A percentile compares a stretch with the other conserved stretches of the same genome.
Evolutionary conservation across 2,797 vertebrate species (phyloP).

Genomic region (Cacajao melanocephalus): DNA sequence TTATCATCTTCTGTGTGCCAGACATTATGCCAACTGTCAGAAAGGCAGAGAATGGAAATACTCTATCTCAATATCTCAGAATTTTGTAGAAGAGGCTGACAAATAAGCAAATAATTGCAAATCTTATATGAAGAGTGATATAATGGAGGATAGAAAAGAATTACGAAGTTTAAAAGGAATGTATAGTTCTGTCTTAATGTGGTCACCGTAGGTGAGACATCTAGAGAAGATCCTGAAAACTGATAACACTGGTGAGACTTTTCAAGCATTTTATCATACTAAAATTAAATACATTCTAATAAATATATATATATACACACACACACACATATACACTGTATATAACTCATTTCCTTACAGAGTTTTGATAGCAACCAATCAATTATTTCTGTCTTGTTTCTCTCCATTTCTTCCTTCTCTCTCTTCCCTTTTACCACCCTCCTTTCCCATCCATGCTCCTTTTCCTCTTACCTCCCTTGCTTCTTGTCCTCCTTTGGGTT

Average conservation of each 20-base stretch:
- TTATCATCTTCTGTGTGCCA: neutral
- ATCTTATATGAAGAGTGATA: neutral
- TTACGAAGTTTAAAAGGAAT: neutral
- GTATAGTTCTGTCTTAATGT: neutral
- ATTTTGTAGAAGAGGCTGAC: neutral
- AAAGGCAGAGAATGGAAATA: neutral
- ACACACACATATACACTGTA: neutral
- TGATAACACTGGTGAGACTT: neutral
- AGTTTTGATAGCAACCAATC: neutral
- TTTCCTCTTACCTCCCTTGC: neutral
- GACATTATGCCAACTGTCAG: neutral
- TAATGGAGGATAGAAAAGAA: neutral
- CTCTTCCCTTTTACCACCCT: neutral
- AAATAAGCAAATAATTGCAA: neutral
- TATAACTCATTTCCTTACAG: neutral
- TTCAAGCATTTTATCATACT: neutral
- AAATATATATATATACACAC: neutral
- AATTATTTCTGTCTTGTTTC: neutral
- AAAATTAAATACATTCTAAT: neutral
- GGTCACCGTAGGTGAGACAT: neutral
- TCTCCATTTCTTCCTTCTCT: neutral
- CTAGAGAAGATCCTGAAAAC: conserved; percentile 16
- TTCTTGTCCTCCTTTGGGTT: neutral
- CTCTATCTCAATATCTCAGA: neutral
- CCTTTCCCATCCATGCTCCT: neutral